phyloP scores from a whole-genome alignment of 2,888 invertebrate species.

The Alloplasta piceator region DNA sequence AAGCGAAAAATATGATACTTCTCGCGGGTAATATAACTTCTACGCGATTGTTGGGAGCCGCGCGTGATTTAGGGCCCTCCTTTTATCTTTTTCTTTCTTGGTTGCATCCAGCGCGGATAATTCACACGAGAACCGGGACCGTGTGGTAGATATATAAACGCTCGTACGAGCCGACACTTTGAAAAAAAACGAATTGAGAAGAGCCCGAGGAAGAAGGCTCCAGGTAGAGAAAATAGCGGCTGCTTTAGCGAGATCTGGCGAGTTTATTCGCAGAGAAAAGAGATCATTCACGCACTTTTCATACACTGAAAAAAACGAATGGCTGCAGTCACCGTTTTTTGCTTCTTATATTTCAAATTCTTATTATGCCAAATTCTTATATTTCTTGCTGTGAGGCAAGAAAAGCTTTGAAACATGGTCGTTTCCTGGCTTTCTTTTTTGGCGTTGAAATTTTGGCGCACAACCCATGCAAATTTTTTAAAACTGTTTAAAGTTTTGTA shows the following conservation, averaged over 20 bases:
- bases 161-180: constrained; percentile 24
- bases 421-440: too few species aligned
- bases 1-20: constrained; percentile 45
- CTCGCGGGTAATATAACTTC: constrained; percentile 55
- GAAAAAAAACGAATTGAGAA: neutral
- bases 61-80: constrained; percentile 61
- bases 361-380: too few species aligned
- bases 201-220: constrained; percentile 6
- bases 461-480: too few species aligned
- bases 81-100: too few species aligned
- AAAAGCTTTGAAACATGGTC: too few species aligned
- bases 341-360: too few species aligned
- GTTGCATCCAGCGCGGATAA: constrained; percentile 25
- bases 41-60: constrained; percentile 47
- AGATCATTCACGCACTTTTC: constrained; percentile 31
- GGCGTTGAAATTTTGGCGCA: too few species aligned
- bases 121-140: constrained; percentile 35
- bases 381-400: too few species aligned
- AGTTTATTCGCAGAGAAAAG: constrained; percentile 41
- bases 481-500: too few species aligned
- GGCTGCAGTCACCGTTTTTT: too few species aligned
- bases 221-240: constrained; percentile 6
- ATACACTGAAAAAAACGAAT: too few species aligned
- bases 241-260: constrained; percentile 25
- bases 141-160: constrained; percentile 50